Evolutionary conservation across 2,888 invertebrate genomes (phyloP).

Genomic region (Lucinisca nassula): DNA sequence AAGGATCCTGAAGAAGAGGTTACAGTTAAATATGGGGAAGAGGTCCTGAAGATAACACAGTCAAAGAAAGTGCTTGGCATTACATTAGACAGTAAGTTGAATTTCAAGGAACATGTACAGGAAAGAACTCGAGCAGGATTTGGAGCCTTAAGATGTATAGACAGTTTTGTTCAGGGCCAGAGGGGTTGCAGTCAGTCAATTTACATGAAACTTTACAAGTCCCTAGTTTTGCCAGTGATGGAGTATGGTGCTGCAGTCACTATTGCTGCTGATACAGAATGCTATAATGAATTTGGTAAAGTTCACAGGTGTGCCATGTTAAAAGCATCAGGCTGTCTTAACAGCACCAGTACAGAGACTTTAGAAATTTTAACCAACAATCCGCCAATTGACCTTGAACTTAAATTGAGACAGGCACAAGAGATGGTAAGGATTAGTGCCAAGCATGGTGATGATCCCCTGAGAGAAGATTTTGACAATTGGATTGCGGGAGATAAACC

Average conservation of each 20-base stretch:
- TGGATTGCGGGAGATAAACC: background rate
- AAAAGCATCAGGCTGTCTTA: constrained; percentile 13
- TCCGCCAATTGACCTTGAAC: background rate
- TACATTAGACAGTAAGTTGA: background rate
- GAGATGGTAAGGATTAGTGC: background rate
- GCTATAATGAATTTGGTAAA: background rate
- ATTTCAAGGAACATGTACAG: background rate
- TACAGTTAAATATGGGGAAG: background rate
- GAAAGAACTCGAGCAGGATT: background rate
- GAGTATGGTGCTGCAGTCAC: constrained; percentile 12
- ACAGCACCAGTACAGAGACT: constrained; percentile 19
- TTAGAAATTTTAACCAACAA: constrained; percentile 19
- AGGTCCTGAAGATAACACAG: background rate
- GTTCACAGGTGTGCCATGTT: constrained; percentile 19
- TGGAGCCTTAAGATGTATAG: background rate
- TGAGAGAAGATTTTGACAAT: constrained; percentile 10
- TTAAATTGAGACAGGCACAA: constrained; percentile 15
- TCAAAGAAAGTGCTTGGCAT: background rate
- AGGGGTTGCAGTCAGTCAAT: constrained; percentile 5
- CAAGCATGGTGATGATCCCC: background rate
- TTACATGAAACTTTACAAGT: constrained; percentile 17
- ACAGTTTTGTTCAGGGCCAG: background rate
- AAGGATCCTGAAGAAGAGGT: background rate
- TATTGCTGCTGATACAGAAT: background rate
- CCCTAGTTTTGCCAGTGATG: constrained; percentile 4